These are phyloP conservation scores for Macrotrachela quadricornifera DNA, from an alignment of 1,140 invertebrate genomes.

Conservation along the genomic window DNA sequence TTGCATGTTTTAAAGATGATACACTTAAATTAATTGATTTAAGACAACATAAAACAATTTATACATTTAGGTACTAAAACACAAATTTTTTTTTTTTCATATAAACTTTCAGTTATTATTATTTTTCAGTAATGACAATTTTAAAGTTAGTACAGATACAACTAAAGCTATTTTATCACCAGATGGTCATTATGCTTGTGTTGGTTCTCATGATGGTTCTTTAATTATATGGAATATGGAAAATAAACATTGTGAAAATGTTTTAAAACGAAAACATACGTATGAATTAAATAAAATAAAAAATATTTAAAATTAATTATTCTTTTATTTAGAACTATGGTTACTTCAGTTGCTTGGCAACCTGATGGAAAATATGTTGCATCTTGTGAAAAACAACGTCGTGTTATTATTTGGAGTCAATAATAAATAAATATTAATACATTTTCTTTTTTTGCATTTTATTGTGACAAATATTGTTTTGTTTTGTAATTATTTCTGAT, in stretches of 20 bases:
- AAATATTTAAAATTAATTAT: not conserved
- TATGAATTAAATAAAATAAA: slow-evolving; percentile 35
- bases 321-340: not conserved
- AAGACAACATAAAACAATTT: slow-evolving; percentile 67
- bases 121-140: slow-evolving; percentile 55
- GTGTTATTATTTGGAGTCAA: slow-evolving; percentile 1
- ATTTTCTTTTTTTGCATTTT: too few relatives aligned
- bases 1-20: slow-evolving; percentile 78
- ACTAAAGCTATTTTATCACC: slow-evolving; percentile 71
- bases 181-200: slow-evolving; percentile 54
- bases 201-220: slow-evolving; percentile 66
- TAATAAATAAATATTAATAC: too few relatives aligned
- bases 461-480: too few relatives aligned
- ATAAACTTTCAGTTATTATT: not conserved
- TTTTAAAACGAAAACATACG: slow-evolving; percentile 60
- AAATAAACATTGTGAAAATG: slow-evolving; percentile 48
- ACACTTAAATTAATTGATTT: slow-evolving; percentile 77
- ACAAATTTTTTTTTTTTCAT: too few relatives aligned
- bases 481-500: too few relatives aligned
- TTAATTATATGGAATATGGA: slow-evolving; percentile 73
- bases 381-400: slow-evolving; percentile 1
- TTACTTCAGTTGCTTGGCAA: slow-evolving; percentile 5
- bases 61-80: slow-evolving; percentile 72
- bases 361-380: slow-evolving; percentile 3
- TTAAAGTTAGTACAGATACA: slow-evolving; percentile 84